Conservation (phyloP, 2,113 vertebrate genomes). For the Hippocampus mohnikei region DNA sequence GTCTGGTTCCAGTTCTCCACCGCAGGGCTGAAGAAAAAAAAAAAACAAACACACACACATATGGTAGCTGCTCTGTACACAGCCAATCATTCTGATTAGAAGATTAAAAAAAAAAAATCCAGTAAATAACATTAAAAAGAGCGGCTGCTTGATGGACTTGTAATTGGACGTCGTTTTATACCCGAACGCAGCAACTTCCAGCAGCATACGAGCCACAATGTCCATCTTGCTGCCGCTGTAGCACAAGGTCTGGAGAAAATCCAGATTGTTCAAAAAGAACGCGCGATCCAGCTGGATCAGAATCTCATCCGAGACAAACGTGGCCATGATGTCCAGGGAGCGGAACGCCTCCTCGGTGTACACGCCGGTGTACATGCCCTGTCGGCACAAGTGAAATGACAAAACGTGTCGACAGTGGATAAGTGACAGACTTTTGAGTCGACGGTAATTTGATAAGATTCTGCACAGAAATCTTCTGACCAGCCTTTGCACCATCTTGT, state of each 20-base stretch:
- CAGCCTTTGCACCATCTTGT: slow-evolving; percentile 71
- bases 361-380: slow-evolving; percentile 67
- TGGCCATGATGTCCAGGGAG: slow-evolving; percentile 68
- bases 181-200: slow-evolving; percentile 67
- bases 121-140: background rate
- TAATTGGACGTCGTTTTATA: slow-evolving; percentile 21
- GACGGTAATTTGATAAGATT: background rate
- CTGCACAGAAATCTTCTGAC: slow-evolving; percentile 44
- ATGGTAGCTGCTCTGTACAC: background rate
- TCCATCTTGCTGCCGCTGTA: slow-evolving; percentile 65
- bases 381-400: background rate
- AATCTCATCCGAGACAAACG: slow-evolving; percentile 72
- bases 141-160: background rate
- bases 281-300: slow-evolving; percentile 64
- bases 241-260: slow-evolving; percentile 65
- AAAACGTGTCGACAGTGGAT: background rate
- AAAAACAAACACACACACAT: slow-evolving; percentile 6
- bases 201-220: slow-evolving; percentile 67
- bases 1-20: slow-evolving; percentile 61
- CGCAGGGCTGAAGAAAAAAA: slow-evolving; percentile 43
- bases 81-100: background rate
- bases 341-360: slow-evolving; percentile 72
- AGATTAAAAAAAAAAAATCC: no score
- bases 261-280: slow-evolving; percentile 65
- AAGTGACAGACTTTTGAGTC: background rate